Base-by-base conservation (phyloP, 2,113 vertebrate genomes). In the Etia nguti region DNA sequence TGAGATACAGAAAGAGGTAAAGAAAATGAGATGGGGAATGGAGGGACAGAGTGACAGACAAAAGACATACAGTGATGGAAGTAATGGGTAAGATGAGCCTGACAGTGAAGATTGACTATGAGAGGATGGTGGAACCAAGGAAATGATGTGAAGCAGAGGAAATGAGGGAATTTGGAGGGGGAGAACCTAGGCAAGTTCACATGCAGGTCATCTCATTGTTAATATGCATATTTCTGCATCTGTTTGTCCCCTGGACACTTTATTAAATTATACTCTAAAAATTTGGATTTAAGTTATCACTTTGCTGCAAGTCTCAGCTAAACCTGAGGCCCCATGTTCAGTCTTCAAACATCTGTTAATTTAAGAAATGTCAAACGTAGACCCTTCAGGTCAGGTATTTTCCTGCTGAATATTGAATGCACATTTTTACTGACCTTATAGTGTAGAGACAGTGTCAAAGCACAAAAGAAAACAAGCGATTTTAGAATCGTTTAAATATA, bases 41-140 rank as follows among this genome's bases (percentile, higher is more conserved):
- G 15, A 62, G 60, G 15, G 77, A 88, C 43, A 26, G 20, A 38
- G 60, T 9, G 50, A 70, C 3, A 41, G 29, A 77, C 1, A 41
- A 10, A 55, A 80, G 70, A 57, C 12, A 3, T 82, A 84, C 46
- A 9, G 73, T 77, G 77, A 86, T 79, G 85, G 62, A 24, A 26
- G 83, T 73, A 55, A 91, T 79, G 59, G 41, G 26, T 5, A 65
- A 60, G 52, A 79, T 5, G 12, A 38, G 60, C 22, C 68, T 46
- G 90, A 85, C 79, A 56, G 36, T 12, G 4, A 36, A 34, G 82
- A 85, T 48, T 73, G 81, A 84, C 20, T 36, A 36, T 12, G 22
- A 34, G 70, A n/a, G 48, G 43, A 75, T 10, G 1, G 24, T 50
- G 43, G 24, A 50, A 75, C 24, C 24, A 29, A 50, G 70, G 80